Conservation (phyloP, 2,113 vertebrate species). For the Ornithorhynchus anatinus region DNA sequence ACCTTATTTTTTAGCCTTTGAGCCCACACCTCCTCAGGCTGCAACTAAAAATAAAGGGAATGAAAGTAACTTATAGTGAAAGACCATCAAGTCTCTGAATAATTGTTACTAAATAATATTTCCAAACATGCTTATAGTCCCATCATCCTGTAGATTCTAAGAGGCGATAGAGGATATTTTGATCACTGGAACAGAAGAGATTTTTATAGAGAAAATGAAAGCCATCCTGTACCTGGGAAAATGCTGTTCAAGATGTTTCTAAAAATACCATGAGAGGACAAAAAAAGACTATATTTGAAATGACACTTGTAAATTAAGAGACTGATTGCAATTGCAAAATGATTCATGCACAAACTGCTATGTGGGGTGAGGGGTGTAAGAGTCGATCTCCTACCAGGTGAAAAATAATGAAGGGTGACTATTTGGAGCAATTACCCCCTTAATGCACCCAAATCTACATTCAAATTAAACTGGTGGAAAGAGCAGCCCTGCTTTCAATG, state of each 20-base stretch:
- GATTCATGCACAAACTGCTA: conserved; percentile 6
- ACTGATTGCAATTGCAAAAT: not conserved
- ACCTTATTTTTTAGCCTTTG: conserved; percentile 6
- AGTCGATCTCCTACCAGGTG: not conserved
- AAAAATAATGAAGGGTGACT: not conserved
- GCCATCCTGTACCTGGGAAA: not conserved
- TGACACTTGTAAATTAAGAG: not conserved
- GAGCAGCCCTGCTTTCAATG: too few relatives aligned
- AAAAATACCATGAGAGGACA: not conserved
- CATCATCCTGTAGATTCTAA: conserved; percentile 19
- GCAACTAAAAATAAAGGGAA: conserved; percentile 32
- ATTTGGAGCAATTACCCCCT: not conserved
- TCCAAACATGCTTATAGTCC: conserved; percentile 15
- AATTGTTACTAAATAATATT: conserved; percentile 29
- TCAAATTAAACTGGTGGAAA: too few relatives aligned
- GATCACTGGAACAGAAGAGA: conserved; percentile 43
- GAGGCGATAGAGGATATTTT: not conserved
- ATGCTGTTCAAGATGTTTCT: conserved; percentile 19
- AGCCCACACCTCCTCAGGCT: not conserved
- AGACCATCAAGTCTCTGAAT: not conserved
- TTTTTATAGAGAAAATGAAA: conserved; percentile 31
- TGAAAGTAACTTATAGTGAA: not conserved
- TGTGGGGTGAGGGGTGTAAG: not conserved
- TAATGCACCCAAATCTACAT: too few relatives aligned
- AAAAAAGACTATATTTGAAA: conserved; percentile 36